A percentile compares a stretch with the other conserved stretches of the same genome.
phyloP scores from a whole-genome alignment of 1,140 invertebrate genomes.

The Drosophila takahashii region DNA sequence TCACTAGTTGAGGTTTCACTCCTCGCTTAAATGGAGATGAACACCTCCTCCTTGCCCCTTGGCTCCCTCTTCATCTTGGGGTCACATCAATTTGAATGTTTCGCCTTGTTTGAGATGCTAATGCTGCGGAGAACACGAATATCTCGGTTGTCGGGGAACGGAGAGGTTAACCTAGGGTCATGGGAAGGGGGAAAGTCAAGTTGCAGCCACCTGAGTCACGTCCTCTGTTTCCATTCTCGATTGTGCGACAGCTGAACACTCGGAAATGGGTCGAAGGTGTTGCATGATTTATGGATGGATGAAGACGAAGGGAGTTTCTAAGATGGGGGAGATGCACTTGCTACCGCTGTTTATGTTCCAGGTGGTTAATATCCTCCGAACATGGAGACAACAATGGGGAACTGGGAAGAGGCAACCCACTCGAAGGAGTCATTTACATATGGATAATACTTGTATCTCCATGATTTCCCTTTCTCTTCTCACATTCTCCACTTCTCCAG shows the following conservation, averaged over 20 bases:
- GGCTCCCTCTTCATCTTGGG: slow-evolving; percentile 12
- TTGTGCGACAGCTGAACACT: slow-evolving; percentile 40
- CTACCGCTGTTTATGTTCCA: slow-evolving; percentile 32
- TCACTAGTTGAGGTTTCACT: slow-evolving; percentile 37
- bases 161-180: slow-evolving; percentile 17
- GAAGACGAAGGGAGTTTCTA: slow-evolving; percentile 8
- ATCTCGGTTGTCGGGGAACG: slow-evolving; percentile 36
- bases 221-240: slow-evolving; percentile 16
- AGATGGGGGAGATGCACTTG: slow-evolving; percentile 42
- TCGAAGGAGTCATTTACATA: slow-evolving; percentile 35
- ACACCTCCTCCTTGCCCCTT: slow-evolving; percentile 6
- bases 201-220: slow-evolving; percentile 45
- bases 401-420: slow-evolving; percentile 16
- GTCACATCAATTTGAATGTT: slow-evolving; percentile 69
- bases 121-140: slow-evolving; percentile 54
- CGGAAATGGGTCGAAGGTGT: slow-evolving; percentile 49
- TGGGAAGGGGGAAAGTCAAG: slow-evolving; percentile 19
- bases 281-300: slow-evolving; percentile 48
- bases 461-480: neutral
- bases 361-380: slow-evolving; percentile 35
- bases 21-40: slow-evolving; percentile 16
- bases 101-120: slow-evolving; percentile 64
- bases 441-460: slow-evolving; percentile 3
- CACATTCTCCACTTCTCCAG: neutral
- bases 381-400: slow-evolving; percentile 3